A percentile compares a stretch with the other conserved stretches of the same genome.
Conservation (phyloP, 2,797 vertebrate species). For the Mastacembelus armatus region DNA sequence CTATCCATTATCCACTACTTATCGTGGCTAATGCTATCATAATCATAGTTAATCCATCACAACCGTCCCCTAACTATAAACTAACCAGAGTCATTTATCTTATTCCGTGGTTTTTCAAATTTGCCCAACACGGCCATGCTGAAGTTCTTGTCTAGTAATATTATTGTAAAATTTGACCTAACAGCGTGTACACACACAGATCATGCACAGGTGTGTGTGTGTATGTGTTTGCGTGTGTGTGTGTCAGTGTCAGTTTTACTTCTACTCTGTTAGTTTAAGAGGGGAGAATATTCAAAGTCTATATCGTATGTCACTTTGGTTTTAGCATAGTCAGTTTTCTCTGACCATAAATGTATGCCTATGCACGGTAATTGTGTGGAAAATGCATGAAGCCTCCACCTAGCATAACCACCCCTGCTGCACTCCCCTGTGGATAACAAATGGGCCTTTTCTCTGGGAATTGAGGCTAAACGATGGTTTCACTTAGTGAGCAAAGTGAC, state of each 20-base stretch:
- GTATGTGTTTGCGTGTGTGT: slow-evolving; percentile 7
- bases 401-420: slow-evolving; percentile 81
- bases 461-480: slow-evolving; percentile 89
- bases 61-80: not conserved
- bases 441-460: slow-evolving; percentile 87
- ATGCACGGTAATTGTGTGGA: slow-evolving; percentile 82
- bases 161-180: not conserved
- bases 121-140: not conserved
- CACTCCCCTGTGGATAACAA: slow-evolving; percentile 86
- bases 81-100: not conserved
- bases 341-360: slow-evolving; percentile 74
- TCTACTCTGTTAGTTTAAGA: slow-evolving; percentile 28
- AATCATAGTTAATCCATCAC: not conserved
- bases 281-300: slow-evolving; percentile 51
- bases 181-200: not conserved
- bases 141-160: not conserved
- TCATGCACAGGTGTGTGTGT: slow-evolving; percentile 19
- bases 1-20: too few relatives aligned
- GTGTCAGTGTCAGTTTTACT: slow-evolving; percentile 17
- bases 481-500: slow-evolving; percentile 90
- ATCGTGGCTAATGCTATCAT: too few relatives aligned
- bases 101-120: not conserved
- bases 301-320: slow-evolving; percentile 58
- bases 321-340: slow-evolving; percentile 62
- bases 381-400: slow-evolving; percentile 84